Conservation (phyloP, 2,888 invertebrate species). For the Timema cristinae region DNA sequence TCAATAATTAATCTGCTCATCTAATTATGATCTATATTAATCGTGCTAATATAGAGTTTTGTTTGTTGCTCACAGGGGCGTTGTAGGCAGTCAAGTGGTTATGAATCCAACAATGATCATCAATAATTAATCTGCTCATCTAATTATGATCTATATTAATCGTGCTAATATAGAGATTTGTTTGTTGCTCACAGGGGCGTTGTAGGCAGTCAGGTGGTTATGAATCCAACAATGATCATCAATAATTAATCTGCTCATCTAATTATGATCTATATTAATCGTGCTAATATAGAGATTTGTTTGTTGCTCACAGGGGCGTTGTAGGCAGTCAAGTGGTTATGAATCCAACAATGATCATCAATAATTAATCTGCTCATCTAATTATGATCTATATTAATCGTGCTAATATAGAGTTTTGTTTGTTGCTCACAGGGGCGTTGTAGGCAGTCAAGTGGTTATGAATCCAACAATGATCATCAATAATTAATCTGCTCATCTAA, state of each 20-base stretch:
- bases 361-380: too few relatives aligned
- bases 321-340: too few relatives aligned
- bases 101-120: background rate
- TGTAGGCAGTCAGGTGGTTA: slow-evolving; percentile 77
- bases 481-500: background rate
- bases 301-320: too few relatives aligned
- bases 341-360: too few relatives aligned
- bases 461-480: background rate
- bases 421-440: slow-evolving; percentile 58
- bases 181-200: slow-evolving; percentile 55
- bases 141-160: background rate
- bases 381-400: too few relatives aligned
- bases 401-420: background rate
- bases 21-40: too few relatives aligned
- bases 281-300: too few relatives aligned
- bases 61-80: slow-evolving; percentile 55
- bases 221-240: slow-evolving; percentile 86
- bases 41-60: too few relatives aligned
- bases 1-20: background rate
- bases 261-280: too few relatives aligned
- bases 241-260: slow-evolving; percentile 43
- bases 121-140: background rate
- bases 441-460: slow-evolving; percentile 60
- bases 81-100: slow-evolving; percentile 63
- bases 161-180: background rate